Percentiles rank a stretch among this genome's conserved stretches.
Evolutionary conservation across 2,888 invertebrate species (phyloP).

Genomic region (Heliothis peltigera): DNA sequence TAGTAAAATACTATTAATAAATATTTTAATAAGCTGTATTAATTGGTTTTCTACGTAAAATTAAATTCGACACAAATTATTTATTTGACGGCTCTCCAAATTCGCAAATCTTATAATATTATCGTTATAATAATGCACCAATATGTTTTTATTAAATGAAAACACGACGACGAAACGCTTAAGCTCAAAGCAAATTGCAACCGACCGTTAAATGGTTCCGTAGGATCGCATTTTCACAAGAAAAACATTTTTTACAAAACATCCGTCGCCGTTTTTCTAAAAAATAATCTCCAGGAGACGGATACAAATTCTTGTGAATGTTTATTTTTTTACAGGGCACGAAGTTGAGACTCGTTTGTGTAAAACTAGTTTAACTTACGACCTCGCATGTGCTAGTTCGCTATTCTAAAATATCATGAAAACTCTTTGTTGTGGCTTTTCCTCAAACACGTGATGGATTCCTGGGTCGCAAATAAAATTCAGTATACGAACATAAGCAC

Average conservation of each 20-base stretch:
- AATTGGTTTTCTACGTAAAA: slow-evolving; percentile 13
- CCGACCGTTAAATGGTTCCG: slow-evolving; percentile 52
- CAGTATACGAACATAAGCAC: slow-evolving; percentile 19
- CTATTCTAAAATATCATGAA: slow-evolving; percentile 14
- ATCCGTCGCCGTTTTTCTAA: slow-evolving; percentile 26
- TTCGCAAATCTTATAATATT: background rate
- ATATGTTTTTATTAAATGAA: slow-evolving; percentile 41
- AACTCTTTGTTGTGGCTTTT: slow-evolving; percentile 19
- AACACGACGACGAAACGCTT: slow-evolving; percentile 21
- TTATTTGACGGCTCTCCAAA: slow-evolving; percentile 6
- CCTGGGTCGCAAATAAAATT: slow-evolving; percentile 33
- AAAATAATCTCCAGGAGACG: slow-evolving; percentile 37
- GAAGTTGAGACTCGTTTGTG: slow-evolving; percentile 25
- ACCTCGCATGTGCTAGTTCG: slow-evolving; percentile 14
- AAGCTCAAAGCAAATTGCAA: slow-evolving; percentile 56
- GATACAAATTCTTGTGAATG: slow-evolving; percentile 49
- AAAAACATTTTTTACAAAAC: slow-evolving; percentile 48
- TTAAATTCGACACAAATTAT: slow-evolving; percentile 15
- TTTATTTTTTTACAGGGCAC: slow-evolving; percentile 28
- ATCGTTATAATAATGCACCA: slow-evolving; percentile 28
- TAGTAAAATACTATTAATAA: background rate
- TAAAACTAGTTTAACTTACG: slow-evolving; percentile 21
- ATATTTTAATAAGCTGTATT: slow-evolving; percentile 19
- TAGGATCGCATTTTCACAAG: slow-evolving; percentile 36
- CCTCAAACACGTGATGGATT: slow-evolving; percentile 22